Evolutionary conservation across 1,140 invertebrate species (phyloP).

Genomic region (Drosophila watanabei): DNA sequence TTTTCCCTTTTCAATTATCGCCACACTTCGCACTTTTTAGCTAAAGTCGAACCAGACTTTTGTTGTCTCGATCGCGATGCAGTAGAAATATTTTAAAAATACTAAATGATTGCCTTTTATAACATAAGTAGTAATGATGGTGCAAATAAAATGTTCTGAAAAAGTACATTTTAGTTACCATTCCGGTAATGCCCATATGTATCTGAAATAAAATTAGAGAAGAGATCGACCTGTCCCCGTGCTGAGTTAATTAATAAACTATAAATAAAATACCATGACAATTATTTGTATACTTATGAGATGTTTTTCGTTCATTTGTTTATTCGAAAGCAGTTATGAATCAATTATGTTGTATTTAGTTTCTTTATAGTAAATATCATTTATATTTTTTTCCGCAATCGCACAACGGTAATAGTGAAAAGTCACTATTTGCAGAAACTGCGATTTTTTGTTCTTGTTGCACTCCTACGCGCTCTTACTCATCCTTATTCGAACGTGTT

Average conservation of each 20-base stretch:
- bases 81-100: no score
- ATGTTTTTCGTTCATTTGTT: constrained; percentile 59
- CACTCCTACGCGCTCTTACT: constrained; percentile 6
- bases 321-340: constrained; percentile 72
- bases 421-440: constrained; percentile 70
- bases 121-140: no score
- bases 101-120: no score
- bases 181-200: no score
- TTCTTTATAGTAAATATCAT: constrained; percentile 70
- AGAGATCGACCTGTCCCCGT: neutral
- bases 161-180: no score
- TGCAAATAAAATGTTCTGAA: no score
- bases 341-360: constrained; percentile 59
- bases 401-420: constrained; percentile 56
- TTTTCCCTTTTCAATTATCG: no score
- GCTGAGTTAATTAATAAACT: neutral
- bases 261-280: neutral
- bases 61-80: no score
- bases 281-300: constrained; percentile 1
- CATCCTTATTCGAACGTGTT: constrained; percentile 25
- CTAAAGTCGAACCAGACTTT: no score
- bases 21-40: no score
- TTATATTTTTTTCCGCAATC: constrained; percentile 51
- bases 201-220: neutral
- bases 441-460: constrained; percentile 45